Conservation (phyloP, 2,888 invertebrate genomes). For the Tethea ocularis region DNA sequence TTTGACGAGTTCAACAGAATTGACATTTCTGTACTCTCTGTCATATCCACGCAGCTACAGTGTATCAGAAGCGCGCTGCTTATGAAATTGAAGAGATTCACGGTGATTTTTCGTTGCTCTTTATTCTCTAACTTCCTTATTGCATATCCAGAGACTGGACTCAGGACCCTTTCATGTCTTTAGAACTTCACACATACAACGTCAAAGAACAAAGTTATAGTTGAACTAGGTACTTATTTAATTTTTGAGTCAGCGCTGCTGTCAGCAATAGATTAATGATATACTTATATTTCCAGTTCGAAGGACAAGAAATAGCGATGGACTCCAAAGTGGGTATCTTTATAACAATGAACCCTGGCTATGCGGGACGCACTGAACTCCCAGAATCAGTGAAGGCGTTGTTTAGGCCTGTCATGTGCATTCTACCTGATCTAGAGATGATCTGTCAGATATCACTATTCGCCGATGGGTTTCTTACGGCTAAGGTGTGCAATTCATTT, state of each 20-base stretch:
- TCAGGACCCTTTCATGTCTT: too few relatives aligned
- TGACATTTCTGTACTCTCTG: constrained; percentile 95
- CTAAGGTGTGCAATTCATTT: constrained; percentile 87
- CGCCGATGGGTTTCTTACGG: constrained; percentile 95
- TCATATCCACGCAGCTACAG: constrained; percentile 96
- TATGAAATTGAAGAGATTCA: constrained; percentile 88
- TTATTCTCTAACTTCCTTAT: not conserved
- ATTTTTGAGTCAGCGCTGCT: too few relatives aligned
- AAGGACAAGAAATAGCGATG: constrained; percentile 91
- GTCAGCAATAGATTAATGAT: not conserved
- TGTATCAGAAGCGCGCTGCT: constrained; percentile 93
- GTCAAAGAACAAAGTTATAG: too few relatives aligned
- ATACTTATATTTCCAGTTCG: constrained; percentile 84
- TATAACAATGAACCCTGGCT: constrained; percentile 98
- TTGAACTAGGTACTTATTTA: too few relatives aligned
- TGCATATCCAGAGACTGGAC: too few relatives aligned
- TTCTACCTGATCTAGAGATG: constrained; percentile 95
- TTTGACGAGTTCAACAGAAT: constrained; percentile 98
- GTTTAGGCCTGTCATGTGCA: constrained; percentile 96
- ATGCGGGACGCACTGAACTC: constrained; percentile 95
- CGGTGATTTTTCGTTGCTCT: constrained; percentile 76
- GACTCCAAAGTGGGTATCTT: constrained; percentile 96
- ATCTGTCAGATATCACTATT: constrained; percentile 96
- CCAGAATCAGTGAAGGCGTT: constrained; percentile 96
- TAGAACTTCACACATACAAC: too few relatives aligned